These are phyloP conservation scores for Petrosia ficiformis DNA, from an alignment of 37 sponge, comb jelly and placozoan genomes.

Conservation along the genomic window DNA sequence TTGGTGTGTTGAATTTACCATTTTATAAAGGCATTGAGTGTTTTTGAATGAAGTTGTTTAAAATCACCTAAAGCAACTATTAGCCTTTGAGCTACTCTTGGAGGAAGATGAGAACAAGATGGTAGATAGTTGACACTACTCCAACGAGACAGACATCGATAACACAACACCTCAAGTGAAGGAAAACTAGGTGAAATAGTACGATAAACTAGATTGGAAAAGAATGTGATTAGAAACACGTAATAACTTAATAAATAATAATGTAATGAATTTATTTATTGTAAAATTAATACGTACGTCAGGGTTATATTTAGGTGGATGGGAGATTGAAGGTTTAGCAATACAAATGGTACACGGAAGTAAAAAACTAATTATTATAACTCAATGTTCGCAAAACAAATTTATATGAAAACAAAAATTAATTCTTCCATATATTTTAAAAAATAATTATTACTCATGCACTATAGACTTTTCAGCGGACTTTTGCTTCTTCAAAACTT, in stretches of 20 bases:
- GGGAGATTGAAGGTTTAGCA: not conserved
- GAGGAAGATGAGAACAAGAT: slow-evolving; percentile 36
- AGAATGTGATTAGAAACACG: not conserved
- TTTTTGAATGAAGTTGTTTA: slow-evolving; percentile 45
- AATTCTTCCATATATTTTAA: no score
- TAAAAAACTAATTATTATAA: not conserved
- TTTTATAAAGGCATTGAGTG: slow-evolving; percentile 42
- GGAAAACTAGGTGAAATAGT: not conserved
- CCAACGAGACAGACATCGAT: not conserved
- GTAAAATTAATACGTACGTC: no score
- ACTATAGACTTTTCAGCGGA: no score
- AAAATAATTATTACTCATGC: no score
- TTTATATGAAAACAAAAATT: no score
- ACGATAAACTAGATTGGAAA: not conserved
- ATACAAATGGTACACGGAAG: no score
- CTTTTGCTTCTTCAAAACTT: no score
- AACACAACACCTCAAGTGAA: slow-evolving; percentile 30
- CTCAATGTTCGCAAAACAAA: no score
- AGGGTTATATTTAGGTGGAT: no score
- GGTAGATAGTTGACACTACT: slow-evolving; percentile 31
- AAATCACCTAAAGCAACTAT: slow-evolving; percentile 22
- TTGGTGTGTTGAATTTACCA: no score
- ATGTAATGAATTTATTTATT: no score
- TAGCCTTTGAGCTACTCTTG: slow-evolving; percentile 30
- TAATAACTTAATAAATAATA: not conserved